Percentiles rank a stretch among this genome's conserved stretches.
phyloP scores from a whole-genome alignment of 2,113 vertebrate species.

The Etheostoma spectabile region DNA sequence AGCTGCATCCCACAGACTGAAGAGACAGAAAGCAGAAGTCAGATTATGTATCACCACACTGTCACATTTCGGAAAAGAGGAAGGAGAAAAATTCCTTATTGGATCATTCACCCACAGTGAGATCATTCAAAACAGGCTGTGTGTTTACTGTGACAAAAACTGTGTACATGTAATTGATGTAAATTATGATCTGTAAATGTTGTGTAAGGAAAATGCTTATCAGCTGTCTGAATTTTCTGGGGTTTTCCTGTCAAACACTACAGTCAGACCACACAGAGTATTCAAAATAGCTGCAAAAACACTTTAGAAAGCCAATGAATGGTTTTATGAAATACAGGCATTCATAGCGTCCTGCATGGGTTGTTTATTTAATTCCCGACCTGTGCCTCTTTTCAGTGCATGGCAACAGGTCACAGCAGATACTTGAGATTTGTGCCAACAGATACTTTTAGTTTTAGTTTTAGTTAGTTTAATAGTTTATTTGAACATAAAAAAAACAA shows the following conservation, averaged over 20 bases:
- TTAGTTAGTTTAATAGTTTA: too few species aligned
- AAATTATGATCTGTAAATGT: slow-evolving; percentile 37
- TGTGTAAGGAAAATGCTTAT: slow-evolving; percentile 27
- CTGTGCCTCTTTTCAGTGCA: slow-evolving; percentile 54
- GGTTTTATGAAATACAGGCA: slow-evolving; percentile 29
- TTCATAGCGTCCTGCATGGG: slow-evolving; percentile 64
- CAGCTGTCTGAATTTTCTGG: slow-evolving; percentile 26
- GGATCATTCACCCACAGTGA: slow-evolving; percentile 18
- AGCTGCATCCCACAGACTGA: slow-evolving; percentile 14
- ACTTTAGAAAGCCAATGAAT: slow-evolving; percentile 42
- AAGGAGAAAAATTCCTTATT: slow-evolving; percentile 21
- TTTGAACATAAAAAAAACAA: too few species aligned
- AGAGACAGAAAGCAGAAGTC: slow-evolving; percentile 9
- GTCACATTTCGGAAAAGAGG: background rate
- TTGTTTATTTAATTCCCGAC: slow-evolving; percentile 68
- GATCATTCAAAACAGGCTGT: slow-evolving; percentile 37
- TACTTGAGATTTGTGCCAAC: slow-evolving; percentile 45
- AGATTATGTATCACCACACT: slow-evolving; percentile 24
- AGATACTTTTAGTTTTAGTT: too few species aligned
- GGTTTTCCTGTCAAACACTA: slow-evolving; percentile 32
- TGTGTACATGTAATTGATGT: slow-evolving; percentile 30
- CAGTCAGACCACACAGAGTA: slow-evolving; percentile 18
- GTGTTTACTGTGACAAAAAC: slow-evolving; percentile 37
- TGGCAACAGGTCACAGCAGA: slow-evolving; percentile 60
- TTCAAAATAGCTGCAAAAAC: slow-evolving; percentile 32